Conservation (phyloP, 2,113 vertebrate species). For the Pycnonotus jocosus region DNA sequence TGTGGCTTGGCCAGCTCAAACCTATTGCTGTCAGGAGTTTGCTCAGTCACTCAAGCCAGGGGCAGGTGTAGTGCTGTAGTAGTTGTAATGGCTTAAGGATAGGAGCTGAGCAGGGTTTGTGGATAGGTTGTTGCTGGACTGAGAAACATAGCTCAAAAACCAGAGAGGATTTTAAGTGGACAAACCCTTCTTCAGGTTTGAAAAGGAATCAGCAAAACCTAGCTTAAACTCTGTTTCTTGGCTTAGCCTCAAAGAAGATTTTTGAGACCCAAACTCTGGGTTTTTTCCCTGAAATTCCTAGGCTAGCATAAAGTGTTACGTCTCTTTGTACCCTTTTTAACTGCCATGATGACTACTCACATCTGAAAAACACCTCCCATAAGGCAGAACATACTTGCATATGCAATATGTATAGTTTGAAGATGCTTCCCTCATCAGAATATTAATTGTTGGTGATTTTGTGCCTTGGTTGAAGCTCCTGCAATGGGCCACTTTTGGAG, state of each 20-base stretch:
- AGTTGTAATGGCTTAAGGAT: background rate
- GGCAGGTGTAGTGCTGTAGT: background rate
- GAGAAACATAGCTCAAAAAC: background rate
- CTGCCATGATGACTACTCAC: accelerated
- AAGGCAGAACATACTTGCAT: background rate
- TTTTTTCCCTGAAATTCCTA: background rate
- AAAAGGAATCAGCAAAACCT: background rate
- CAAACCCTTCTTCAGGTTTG: background rate
- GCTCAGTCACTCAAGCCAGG: background rate
- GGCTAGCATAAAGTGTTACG: background rate
- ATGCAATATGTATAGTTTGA: background rate
- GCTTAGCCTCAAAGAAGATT: background rate
- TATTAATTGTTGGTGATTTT: background rate
- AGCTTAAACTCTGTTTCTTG: background rate
- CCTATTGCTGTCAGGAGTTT: background rate
- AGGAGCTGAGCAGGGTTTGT: background rate
- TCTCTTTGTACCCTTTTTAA: background rate
- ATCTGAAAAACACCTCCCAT: background rate
- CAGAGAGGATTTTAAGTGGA: background rate
- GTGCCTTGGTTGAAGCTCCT: background rate
- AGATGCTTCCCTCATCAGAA: background rate
- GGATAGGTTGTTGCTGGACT: background rate
- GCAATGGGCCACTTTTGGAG: background rate
- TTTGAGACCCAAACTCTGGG: background rate
- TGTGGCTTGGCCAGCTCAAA: background rate